A percentile compares a stretch with the other conserved stretches of the same genome.
Conservation (phyloP, 2,888 invertebrate genomes). For the Lasius platythorax region DNA sequence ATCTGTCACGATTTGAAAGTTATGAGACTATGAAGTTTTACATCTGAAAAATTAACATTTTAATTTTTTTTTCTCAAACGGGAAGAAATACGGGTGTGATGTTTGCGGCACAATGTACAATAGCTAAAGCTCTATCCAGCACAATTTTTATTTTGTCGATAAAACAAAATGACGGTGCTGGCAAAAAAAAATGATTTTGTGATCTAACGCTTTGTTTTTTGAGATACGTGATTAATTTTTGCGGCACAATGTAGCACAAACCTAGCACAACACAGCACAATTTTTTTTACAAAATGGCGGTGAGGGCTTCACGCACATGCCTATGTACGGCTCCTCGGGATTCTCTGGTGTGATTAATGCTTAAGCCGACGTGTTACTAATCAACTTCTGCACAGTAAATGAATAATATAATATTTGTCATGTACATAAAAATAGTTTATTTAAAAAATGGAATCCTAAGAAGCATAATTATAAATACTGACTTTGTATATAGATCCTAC, state of each 20-base stretch:
- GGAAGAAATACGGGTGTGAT: no score
- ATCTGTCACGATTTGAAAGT: no score
- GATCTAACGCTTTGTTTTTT: no score
- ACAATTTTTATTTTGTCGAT: no score
- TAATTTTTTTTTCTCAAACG: no score
- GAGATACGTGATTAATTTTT: neutral
- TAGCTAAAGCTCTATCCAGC: no score
- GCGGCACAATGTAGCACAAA: neutral
- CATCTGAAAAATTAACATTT: no score
- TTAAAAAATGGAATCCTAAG: neutral
- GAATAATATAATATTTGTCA: neutral
- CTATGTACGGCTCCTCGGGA: slow-evolving; percentile 98
- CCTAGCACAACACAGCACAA: neutral
- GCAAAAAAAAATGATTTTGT: no score
- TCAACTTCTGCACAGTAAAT: slow-evolving; percentile 88
- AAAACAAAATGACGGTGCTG: no score
- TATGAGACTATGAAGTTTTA: no score
- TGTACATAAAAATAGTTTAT: neutral
- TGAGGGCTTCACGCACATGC: slow-evolving; percentile 80
- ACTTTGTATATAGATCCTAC: slow-evolving; percentile 99
- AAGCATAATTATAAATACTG: slow-evolving; percentile 57
- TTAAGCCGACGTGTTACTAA: slow-evolving; percentile 94
- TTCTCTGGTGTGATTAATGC: slow-evolving; percentile 97
- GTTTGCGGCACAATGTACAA: no score
- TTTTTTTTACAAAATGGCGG: neutral